Base-by-base conservation (phyloP, 2,113 vertebrate species). In the Oplegnathus fasciatus region DNA sequence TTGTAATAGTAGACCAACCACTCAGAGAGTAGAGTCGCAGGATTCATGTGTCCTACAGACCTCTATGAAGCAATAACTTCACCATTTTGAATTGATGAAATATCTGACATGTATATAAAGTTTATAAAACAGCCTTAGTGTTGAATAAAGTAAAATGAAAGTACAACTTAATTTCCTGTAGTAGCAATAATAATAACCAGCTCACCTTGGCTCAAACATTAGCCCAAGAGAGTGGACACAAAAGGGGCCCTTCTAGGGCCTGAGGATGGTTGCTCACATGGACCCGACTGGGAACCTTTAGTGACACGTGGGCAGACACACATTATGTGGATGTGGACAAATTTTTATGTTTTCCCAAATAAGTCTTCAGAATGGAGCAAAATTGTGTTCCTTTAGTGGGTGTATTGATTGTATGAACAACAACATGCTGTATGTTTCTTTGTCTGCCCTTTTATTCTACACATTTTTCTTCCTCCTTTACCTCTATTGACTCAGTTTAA, bases 401-500 rank as follows among this genome's bases (percentile, higher is more conserved):
- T 44, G 37, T 17, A 57, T 2, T 60, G 42, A 60, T 61, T 13
- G 9, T 26, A 40, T 48, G 2, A 58, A 58, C 22, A n/a, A 2
- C 50, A 52, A 55, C 3, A 34, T 1, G n/a, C n/a, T 20, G 58
- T 37, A 50, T 52, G 24, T 44, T 60, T 73, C 66, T 76, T 52
- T 66, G 30, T 57, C 71, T 70, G n/a, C 32, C 15, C 15, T 40
- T 70, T 60, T 24, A 64, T 73, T 30, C 22, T n/a, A 1, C 9
- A 46, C 26, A 32, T 52, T 61, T 50, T 26, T 9, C 68, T 60
- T 70, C 34, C 8, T 5, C n/a, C 22, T 15, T 46, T 44, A 10
- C 9, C 48, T 46, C 44, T 17, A 20, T 37, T 72, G 14, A 22
- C 32, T 81, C 13, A 10, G 14, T 77, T 52, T 34, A 34, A 89